A percentile compares a stretch with the other conserved stretches of the same genome.
Evolutionary conservation across 2,113 vertebrate species (phyloP).

Genomic region (Microcebus tavaratra): DNA sequence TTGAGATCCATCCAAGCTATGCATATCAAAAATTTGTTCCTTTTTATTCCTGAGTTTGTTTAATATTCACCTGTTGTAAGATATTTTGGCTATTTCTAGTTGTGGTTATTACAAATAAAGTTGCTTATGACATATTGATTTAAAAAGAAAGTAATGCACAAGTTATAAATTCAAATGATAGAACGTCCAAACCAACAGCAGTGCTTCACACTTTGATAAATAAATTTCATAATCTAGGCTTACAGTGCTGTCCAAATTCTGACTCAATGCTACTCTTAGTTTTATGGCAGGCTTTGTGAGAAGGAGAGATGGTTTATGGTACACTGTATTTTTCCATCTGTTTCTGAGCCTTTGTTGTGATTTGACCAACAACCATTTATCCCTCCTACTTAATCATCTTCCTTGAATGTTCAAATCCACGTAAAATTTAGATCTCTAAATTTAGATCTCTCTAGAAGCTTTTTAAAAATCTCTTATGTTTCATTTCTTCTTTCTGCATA

Average conservation of each 20-base stretch:
- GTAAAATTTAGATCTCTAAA: background rate
- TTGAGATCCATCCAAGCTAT: background rate
- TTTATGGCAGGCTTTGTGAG: accelerated
- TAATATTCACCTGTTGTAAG: background rate
- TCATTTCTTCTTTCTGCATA: background rate
- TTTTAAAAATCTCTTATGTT: background rate
- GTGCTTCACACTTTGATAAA: background rate
- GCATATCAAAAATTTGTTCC: background rate
- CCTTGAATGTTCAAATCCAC: background rate
- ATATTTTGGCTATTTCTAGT: background rate
- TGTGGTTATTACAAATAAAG: background rate
- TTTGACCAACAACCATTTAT: background rate
- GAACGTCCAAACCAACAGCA: background rate
- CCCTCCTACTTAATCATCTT: background rate
- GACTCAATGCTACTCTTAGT: background rate
- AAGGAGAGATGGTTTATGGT: no score
- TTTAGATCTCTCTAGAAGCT: background rate
- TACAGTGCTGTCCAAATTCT: background rate
- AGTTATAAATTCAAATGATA: background rate
- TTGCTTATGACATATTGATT: background rate
- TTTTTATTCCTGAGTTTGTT: background rate
- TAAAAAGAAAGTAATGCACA: background rate
- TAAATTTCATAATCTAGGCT: background rate
- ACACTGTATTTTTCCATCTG: background rate
- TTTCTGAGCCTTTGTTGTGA: background rate